phyloP scores from a whole-genome alignment of 2,888 invertebrate species.

The Empis livida region DNA sequence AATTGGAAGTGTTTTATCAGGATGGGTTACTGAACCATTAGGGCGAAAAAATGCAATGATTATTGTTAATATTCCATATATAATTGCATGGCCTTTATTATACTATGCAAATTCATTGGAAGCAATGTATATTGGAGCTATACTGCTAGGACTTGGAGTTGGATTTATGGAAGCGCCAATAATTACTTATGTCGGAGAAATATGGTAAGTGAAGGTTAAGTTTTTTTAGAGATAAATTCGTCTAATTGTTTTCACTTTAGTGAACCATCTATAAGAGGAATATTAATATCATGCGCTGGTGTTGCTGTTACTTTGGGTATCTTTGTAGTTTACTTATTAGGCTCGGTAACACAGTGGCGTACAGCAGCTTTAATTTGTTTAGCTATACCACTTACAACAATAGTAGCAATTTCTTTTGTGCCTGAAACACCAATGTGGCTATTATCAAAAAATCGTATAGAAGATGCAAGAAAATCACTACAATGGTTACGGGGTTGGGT shows the following conservation, averaged over 20 bases:
- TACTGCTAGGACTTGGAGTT: slow-evolving; percentile 42
- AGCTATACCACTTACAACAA: slow-evolving; percentile 38
- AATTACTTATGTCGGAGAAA: slow-evolving; percentile 48
- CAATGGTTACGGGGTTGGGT: slow-evolving; percentile 40
- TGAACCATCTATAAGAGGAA: slow-evolving; percentile 41
- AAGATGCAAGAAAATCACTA: slow-evolving; percentile 41
- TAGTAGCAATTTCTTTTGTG: slow-evolving; percentile 41
- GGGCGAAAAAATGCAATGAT: slow-evolving; percentile 43
- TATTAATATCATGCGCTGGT: slow-evolving; percentile 39
- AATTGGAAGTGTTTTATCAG: slow-evolving; percentile 44
- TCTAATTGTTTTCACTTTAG: slow-evolving; percentile 19
- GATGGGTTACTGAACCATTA: slow-evolving; percentile 41
- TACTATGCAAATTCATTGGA: slow-evolving; percentile 39
- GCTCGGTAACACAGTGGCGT: slow-evolving; percentile 41
- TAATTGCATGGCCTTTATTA: slow-evolving; percentile 44
- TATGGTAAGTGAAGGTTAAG: slow-evolving; percentile 32
- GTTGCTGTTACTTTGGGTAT: slow-evolving; percentile 37
- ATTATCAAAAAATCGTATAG: slow-evolving; percentile 41
- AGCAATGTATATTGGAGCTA: slow-evolving; percentile 39
- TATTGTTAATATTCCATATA: slow-evolving; percentile 44
- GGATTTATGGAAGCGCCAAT: slow-evolving; percentile 48
- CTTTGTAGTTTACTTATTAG: slow-evolving; percentile 40
- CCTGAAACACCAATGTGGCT: slow-evolving; percentile 49
- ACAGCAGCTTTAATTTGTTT: slow-evolving; percentile 41
- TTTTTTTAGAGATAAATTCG: neutral